Evolutionary conservation across 2,888 invertebrate genomes (phyloP), one percentile per base, ranked within the genome.

Genomic region (Galeruca laticollis): DNA sequence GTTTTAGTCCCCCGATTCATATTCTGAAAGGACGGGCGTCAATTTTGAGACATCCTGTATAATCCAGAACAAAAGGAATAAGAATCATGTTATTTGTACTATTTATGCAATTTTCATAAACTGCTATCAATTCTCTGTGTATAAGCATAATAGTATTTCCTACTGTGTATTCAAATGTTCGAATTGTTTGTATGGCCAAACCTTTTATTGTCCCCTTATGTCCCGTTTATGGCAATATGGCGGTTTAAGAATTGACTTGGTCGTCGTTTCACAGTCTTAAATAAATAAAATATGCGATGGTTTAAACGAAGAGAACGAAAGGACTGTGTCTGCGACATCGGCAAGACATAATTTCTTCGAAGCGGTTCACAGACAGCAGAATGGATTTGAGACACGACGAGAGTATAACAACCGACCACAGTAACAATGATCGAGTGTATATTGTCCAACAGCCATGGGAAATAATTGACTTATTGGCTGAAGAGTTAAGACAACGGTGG

Each of bases 371-470:
- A 78, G 83, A 82, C 82, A 83, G 82, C 75, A 83, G 82, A 83
- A 83, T 83, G 82, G 83, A 79, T 80, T 79, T 75, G 75, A 78
- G 80, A 81, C 83, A 83, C 83, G 83, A 83, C 80, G 78, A 78
- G 75, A 76, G 76, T 73, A 78, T 78, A 80, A 80, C 79, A 76
- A 79, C 79, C 74, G 73, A 68, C 73, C 76, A 63, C 73, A 70
- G 71, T 71, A 74, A 75, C 76, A 75, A 80, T 80, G 79, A 80
- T 81, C 75, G 69, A 81, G 78, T 76, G 78, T 73, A 75, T 78
- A 79, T 79, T 78, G 78, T 79, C 69, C 67, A 72, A 74, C 69
- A 72, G 73, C 68, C 70, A 67, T 75, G 76, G 75, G 77, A 77
- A 76, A 78, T 78, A 78, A 77, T 78, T 76, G 76, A 77, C 72